Base-by-base conservation (phyloP, 2,113 vertebrate species). In the Oenanthe oenanthe region DNA sequence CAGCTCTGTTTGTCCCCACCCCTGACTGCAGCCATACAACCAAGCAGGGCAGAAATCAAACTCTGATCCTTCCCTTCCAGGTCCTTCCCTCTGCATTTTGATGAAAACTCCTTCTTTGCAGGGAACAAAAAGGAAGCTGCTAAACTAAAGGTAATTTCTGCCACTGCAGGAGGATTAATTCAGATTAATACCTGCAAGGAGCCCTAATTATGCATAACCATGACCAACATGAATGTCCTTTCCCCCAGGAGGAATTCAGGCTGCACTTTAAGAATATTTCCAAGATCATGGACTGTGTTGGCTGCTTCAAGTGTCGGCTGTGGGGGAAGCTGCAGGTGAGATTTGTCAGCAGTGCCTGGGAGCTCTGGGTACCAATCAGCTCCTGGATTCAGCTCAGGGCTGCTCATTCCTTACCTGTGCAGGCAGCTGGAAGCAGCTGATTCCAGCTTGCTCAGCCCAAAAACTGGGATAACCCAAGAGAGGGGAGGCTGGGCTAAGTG, bases 281-380 rank as follows among this genome's bases (percentile, higher is more conserved):
- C 11, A 98, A 97, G 96, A 99, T 99, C 84, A 99, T 99, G 99
- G 99, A 99, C 94, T 99, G 99, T 7, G 99, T 99, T 32, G 99
- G 98, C 78, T 99, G 99, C 97, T 98, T 99, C 88, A 99, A 99
- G 75, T 99, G 99, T 74, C 98, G 99, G 18, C 98, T 99, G 25
- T 99, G 99, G 99, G 99, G 99, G 57, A 99, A 99, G 97, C 25
- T 99, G 85, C 99, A 99, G 98, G 99, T 98, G 65, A 96, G 96
- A 14, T 50, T 17, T 53, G 29, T 3, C 54, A 14, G 51, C 53
- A 65, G 32, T 5, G 5, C 12, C 31, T 63, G 78, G 63, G 29
- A 47, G 34, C 48, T 21, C 60, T 74, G 31, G 2, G 24, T 0
- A 6, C 6, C 1, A 3, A 1, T 11, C 32, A 65, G 75, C 54